Percentiles rank a stretch among this genome's conserved stretches.
Evolutionary conservation across 2,797 vertebrate species (phyloP).

Genomic region (Falco rusticolus): DNA sequence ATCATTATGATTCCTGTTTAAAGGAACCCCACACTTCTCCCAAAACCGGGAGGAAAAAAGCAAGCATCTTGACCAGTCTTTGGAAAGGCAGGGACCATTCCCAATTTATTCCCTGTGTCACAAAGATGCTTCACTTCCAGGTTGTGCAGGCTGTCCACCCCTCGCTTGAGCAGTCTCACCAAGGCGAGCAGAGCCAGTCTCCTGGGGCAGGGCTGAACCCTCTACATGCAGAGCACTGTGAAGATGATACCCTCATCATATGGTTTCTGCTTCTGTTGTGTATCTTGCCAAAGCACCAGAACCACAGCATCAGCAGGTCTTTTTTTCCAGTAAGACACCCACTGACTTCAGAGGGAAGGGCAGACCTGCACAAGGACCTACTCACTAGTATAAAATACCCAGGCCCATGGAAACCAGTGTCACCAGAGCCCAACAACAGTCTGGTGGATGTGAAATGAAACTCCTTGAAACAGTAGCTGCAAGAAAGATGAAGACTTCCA

Average conservation of each 20-base stretch:
- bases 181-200: not conserved
- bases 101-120: not conserved
- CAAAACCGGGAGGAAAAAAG: not conserved
- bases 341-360: not conserved
- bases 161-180: not conserved
- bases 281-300: not conserved
- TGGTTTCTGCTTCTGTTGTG: not conserved
- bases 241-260: not conserved
- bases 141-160: not conserved
- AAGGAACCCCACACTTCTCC: not conserved
- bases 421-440: not conserved
- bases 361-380: not conserved
- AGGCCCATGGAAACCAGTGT: not conserved
- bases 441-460: not conserved
- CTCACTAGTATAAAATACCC: not conserved
- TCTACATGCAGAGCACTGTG: not conserved
- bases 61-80: not conserved
- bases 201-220: not conserved
- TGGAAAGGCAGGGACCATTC: not conserved
- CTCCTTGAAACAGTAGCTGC: not conserved
- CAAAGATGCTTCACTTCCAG: not conserved
- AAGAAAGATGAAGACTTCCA: not conserved
- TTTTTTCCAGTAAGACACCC: not conserved
- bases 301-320: not conserved
- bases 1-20: not conserved